Percentiles rank a stretch among this genome's conserved stretches.
These are phyloP conservation scores for Pterostichus madidus DNA, from an alignment of 2,888 invertebrate genomes.

Conservation along the genomic window DNA sequence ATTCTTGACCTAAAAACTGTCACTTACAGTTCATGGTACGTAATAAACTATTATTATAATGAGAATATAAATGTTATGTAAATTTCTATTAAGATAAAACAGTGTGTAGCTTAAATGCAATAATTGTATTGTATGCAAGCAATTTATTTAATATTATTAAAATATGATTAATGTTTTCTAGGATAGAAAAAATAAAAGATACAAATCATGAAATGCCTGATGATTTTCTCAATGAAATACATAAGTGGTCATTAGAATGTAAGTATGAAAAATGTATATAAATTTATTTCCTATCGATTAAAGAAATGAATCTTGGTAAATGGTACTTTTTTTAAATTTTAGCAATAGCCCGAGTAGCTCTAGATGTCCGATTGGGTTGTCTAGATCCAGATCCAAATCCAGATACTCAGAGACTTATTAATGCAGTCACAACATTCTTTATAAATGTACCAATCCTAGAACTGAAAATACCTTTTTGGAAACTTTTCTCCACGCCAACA, in stretches of 20 bases:
- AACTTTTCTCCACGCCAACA: constrained; percentile 82
- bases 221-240: constrained; percentile 85
- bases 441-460: constrained; percentile 83
- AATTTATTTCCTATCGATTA: no score
- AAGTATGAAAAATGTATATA: constrained; percentile 77
- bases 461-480: constrained; percentile 84
- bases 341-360: constrained; percentile 84
- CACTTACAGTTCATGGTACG: no score
- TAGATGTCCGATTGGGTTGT: constrained; percentile 84
- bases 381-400: constrained; percentile 79
- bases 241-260: constrained; percentile 91
- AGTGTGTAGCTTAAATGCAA: no score
- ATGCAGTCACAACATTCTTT: constrained; percentile 84
- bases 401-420: constrained; percentile 83
- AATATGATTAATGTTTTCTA: constrained; percentile 73
- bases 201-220: constrained; percentile 81
- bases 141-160: not conserved
- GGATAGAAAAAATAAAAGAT: constrained; percentile 81
- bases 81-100: no score
- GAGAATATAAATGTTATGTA: no score
- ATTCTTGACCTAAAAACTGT: no score
- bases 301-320: not conserved
- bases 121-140: no score
- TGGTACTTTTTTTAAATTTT: constrained; percentile 69
- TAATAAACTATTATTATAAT: no score